Percentiles rank a stretch among this genome's conserved stretches.
Evolutionary conservation across 92 coral and sea anemone species (phyloP).

Genomic region (Paragorgia papillata): DNA sequence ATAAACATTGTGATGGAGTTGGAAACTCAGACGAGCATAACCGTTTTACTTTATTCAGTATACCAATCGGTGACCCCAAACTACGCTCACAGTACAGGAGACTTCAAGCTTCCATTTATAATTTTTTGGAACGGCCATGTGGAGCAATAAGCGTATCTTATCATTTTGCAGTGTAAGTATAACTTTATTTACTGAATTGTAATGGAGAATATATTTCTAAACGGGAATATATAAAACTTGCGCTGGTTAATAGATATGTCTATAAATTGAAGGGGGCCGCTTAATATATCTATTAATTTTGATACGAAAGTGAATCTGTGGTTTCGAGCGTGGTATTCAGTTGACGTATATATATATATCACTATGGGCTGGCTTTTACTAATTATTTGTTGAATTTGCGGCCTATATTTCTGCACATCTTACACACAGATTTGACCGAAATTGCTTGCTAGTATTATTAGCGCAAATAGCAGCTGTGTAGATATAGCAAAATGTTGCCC

Average conservation of each 20-base stretch:
- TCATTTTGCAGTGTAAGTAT: slow-evolving; percentile 58
- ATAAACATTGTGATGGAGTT: not conserved
- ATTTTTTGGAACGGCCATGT: slow-evolving; percentile 90
- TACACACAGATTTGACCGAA: too few relatives aligned
- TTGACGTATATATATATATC: too few relatives aligned
- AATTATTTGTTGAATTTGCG: too few relatives aligned
- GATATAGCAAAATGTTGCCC: too few relatives aligned
- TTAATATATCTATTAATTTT: too few relatives aligned
- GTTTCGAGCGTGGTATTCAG: too few relatives aligned
- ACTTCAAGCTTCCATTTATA: slow-evolving; percentile 69
- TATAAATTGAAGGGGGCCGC: too few relatives aligned
- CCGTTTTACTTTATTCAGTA: not conserved
- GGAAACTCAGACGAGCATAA: slow-evolving; percentile 1
- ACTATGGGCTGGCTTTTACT: too few relatives aligned
- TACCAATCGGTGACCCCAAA: not conserved
- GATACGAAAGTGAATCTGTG: too few relatives aligned
- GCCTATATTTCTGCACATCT: too few relatives aligned
- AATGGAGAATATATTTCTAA: not conserved
- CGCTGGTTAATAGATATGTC: not conserved
- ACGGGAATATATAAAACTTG: not conserved
- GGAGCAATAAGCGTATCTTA: slow-evolving; percentile 65
- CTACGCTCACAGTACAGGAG: slow-evolving; percentile 35
- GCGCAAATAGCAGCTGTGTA: too few relatives aligned
- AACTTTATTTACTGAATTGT: not conserved
- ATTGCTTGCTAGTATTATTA: too few relatives aligned